Conservation (phyloP, 2,113 vertebrate species). For the Cephalophus harveyi region DNA sequence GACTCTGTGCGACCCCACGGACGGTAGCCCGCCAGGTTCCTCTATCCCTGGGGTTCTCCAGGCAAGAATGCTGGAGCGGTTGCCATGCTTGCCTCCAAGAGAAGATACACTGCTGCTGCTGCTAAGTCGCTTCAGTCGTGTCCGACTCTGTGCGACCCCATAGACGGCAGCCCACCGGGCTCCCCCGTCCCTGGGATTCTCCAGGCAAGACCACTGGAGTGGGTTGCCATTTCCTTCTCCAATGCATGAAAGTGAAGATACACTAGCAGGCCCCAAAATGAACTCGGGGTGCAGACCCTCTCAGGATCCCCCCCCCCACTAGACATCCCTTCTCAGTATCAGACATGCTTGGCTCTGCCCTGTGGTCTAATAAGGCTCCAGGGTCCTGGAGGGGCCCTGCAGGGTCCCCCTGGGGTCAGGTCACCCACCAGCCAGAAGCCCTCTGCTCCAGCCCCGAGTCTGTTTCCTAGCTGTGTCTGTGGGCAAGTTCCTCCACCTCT, state of each 20-base stretch:
- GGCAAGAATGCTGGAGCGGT: background rate
- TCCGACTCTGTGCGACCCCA: no score
- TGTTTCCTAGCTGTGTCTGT: rapidly evolving
- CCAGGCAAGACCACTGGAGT: no score
- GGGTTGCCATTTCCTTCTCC: no score
- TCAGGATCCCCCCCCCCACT: no score
- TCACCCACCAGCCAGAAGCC: background rate
- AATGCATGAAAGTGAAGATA: no score
- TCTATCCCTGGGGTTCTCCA: background rate
- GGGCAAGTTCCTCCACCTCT: rapidly evolving
- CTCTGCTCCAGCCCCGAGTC: rapidly evolving
- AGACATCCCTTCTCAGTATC: background rate
- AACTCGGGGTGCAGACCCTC: background rate
- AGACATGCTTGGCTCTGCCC: background rate
- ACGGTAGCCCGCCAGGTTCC: background rate
- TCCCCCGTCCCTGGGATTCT: no score
- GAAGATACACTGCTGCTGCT: no score
- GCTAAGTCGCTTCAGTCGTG: no score
- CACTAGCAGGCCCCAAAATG: no score
- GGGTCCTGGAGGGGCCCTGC: rapidly evolving
- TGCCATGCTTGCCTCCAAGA: background rate
- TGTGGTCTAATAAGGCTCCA: background rate
- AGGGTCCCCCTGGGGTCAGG: background rate
- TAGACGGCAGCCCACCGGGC: no score
- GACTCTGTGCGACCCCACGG: background rate